These are phyloP conservation scores for Mungos mungo DNA, from an alignment of 2,113 vertebrate species.

Conservation along the genomic window DNA sequence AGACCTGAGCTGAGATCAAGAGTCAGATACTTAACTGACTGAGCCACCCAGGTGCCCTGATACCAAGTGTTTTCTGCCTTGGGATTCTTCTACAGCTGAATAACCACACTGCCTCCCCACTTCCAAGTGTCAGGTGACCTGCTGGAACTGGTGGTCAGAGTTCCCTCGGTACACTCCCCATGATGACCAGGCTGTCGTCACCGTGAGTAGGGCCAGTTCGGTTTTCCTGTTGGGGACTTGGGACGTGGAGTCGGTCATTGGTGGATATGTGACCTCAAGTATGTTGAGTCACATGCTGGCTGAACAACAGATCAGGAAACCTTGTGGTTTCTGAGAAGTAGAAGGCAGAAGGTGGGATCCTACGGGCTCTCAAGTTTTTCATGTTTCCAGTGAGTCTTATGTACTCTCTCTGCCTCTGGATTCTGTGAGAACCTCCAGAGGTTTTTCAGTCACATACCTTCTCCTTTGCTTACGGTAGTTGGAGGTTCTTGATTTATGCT, in stretches of 20 bases:
- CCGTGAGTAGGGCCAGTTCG: background rate
- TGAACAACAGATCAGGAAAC: background rate
- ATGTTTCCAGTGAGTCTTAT: background rate
- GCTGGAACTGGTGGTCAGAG: background rate
- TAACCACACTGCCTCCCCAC: background rate
- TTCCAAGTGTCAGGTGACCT: background rate
- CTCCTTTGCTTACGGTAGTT: background rate
- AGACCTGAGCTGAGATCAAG: too few species aligned
- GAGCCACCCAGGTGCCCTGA: too few species aligned
- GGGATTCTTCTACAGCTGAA: background rate
- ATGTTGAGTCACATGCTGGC: background rate
- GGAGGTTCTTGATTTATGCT: background rate
- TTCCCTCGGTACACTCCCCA: background rate
- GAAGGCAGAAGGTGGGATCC: background rate
- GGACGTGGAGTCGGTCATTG: background rate
- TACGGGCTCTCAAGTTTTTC: background rate
- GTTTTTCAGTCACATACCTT: background rate
- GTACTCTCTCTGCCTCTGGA: background rate
- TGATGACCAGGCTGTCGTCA: background rate
- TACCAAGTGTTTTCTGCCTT: background rate
- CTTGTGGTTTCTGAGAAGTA: background rate
- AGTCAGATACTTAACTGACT: too few species aligned
- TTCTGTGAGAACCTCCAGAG: background rate
- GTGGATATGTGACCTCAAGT: background rate
- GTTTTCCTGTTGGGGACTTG: background rate